Conservation (phyloP, 2,113 vertebrate species). For the Catharus fuscescens region DNA sequence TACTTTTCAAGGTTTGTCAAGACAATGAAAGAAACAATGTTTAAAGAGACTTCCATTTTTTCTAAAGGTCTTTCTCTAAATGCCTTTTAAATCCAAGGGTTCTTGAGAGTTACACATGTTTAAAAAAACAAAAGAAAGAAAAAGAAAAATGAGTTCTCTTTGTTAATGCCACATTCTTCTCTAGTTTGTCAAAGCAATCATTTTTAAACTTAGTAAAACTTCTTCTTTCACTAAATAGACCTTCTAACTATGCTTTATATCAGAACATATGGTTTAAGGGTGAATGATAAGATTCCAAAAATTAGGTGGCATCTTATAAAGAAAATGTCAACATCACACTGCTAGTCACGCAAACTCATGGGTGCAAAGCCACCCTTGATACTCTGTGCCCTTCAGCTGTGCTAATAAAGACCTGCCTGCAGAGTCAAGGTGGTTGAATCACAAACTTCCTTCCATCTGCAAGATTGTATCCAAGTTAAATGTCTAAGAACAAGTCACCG, state of each 20-base stretch:
- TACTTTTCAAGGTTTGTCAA: conserved; percentile 60
- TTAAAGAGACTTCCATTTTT: conserved; percentile 32
- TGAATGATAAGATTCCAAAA: conserved; percentile 43
- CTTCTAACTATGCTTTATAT: not conserved
- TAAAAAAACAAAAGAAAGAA: not conserved
- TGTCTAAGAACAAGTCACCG: not conserved
- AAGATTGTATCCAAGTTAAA: not conserved
- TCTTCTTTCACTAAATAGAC: conserved; percentile 9
- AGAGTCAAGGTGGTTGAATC: not conserved
- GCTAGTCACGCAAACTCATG: not conserved
- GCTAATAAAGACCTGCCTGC: not conserved
- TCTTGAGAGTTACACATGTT: not conserved
- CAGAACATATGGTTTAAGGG: not conserved
- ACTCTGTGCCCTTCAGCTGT: not conserved
- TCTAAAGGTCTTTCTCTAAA: conserved; percentile 32
- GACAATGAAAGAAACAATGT: conserved; percentile 60
- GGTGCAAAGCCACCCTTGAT: not conserved
- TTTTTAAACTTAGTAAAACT: conserved; percentile 57
- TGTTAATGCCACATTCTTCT: conserved; percentile 36
- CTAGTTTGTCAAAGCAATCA: conserved; percentile 47
- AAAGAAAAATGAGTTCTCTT: not conserved
- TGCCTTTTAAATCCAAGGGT: conserved; percentile 34
- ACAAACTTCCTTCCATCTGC: not conserved
- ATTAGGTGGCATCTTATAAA: not conserved
- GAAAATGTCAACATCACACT: not conserved